These are phyloP conservation scores for Haemorhous mexicanus DNA, from an alignment of 2,113 vertebrate genomes.

Conservation along the genomic window DNA sequence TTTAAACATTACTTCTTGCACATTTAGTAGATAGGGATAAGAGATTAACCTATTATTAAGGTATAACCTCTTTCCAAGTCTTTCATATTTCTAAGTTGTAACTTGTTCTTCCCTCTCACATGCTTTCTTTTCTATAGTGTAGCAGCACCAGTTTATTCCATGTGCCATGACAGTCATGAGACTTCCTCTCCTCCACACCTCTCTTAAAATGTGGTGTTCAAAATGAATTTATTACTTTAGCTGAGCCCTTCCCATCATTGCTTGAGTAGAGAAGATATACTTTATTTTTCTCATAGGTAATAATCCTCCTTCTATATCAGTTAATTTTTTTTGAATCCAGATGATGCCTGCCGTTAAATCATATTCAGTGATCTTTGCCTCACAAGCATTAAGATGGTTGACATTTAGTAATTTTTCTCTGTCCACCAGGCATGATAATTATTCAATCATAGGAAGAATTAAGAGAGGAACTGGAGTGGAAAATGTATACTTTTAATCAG, in stretches of 20 bases:
- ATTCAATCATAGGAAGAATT: slow-evolving; percentile 17
- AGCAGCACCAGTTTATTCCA: not conserved
- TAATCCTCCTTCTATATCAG: not conserved
- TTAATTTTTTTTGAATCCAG: not conserved
- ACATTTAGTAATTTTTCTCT: slow-evolving; percentile 26
- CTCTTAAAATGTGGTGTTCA: not conserved
- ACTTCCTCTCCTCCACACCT: not conserved
- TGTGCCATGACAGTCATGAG: not conserved
- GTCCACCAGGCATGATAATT: slow-evolving; percentile 11
- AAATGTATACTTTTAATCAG: slow-evolving; percentile 22
- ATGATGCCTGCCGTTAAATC: not conserved
- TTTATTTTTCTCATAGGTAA: not conserved
- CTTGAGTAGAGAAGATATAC: not conserved
- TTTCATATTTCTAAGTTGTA: not conserved
- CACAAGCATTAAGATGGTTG: not conserved
- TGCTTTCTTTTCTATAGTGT: accelerated
- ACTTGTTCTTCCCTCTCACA: not conserved
- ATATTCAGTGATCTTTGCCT: not conserved
- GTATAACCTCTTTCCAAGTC: not conserved
- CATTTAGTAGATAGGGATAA: not conserved
- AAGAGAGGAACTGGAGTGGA: slow-evolving; percentile 17
- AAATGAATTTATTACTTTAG: not conserved
- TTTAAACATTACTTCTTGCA: not conserved
- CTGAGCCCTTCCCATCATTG: not conserved
- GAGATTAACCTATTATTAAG: not conserved